Conservation (phyloP, 2,113 vertebrate genomes). For the Euleptes europaea region DNA sequence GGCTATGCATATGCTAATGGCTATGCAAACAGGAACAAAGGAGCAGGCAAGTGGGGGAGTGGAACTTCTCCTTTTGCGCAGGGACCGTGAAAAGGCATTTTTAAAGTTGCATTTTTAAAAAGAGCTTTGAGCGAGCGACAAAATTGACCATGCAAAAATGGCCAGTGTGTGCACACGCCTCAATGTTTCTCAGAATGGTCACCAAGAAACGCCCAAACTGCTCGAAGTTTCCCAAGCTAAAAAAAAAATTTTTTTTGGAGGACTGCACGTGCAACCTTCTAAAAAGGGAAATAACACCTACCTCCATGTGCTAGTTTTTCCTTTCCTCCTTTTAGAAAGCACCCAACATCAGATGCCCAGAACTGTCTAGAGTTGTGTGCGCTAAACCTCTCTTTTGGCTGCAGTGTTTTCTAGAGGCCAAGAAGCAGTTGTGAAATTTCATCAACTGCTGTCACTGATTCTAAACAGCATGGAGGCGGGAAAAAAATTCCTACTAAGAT, state of each 20-base stretch:
- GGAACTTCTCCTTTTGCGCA: too few relatives aligned
- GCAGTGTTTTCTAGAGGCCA: neutral
- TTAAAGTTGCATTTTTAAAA: too few relatives aligned
- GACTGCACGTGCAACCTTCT: neutral
- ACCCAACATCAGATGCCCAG: neutral
- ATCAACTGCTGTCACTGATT: constrained; percentile 35
- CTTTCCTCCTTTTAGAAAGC: neutral
- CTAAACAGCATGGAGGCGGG: constrained; percentile 36
- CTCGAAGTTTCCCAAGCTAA: too few relatives aligned
- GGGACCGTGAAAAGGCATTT: too few relatives aligned
- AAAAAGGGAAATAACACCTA: neutral
- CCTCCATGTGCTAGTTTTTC: neutral
- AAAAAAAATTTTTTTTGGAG: neutral
- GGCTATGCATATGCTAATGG: too few relatives aligned
- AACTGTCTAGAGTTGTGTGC: neutral
- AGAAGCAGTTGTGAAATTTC: constrained; percentile 9
- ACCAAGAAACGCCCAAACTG: too few relatives aligned
- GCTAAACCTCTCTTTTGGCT: neutral
- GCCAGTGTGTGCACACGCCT: too few relatives aligned
- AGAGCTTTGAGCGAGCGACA: too few relatives aligned
- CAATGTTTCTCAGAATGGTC: neutral
- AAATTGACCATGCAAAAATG: too few relatives aligned
- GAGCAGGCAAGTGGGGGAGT: too few relatives aligned
- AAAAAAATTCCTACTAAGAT: constrained; percentile 10
- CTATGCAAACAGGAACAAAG: too few relatives aligned